A percentile compares a stretch with the other conserved stretches of the same genome.
Conservation (phyloP, 35 echinoderm and acorn worm genomes). For the Amphiura filiformis region DNA sequence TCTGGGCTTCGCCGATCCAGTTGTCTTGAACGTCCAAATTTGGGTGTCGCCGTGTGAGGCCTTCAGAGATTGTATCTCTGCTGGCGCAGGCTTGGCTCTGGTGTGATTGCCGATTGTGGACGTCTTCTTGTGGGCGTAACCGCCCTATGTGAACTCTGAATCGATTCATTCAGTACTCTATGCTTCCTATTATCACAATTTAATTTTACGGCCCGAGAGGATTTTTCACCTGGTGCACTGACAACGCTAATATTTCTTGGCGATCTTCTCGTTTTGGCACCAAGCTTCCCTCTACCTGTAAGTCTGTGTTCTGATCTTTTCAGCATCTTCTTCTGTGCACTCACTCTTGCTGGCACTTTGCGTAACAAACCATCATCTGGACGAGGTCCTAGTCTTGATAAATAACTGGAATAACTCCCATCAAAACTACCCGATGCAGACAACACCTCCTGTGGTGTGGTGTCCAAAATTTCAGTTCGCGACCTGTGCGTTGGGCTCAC, state of each 20-base stretch:
- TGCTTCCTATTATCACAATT: background rate
- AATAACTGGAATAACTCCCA: background rate
- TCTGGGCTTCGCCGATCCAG: background rate
- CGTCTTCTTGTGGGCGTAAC: background rate
- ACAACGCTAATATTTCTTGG: background rate
- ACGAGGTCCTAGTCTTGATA: background rate
- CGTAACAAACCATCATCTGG: background rate
- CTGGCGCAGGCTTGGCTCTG: background rate
- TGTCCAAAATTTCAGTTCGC: background rate
- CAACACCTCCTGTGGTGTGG: background rate
- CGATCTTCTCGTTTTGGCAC: background rate
- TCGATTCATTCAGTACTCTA: background rate
- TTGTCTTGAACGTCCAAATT: background rate
- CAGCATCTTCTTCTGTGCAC: background rate
- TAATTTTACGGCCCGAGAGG: background rate
- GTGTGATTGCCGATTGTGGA: background rate
- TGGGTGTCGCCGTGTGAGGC: background rate
- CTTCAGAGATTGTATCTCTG: background rate
- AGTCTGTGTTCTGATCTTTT: background rate
- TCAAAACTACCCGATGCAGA: background rate
- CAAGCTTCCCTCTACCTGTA: background rate
- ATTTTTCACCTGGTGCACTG: background rate
- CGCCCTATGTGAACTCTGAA: background rate
- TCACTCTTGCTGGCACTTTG: background rate
- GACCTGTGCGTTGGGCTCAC: background rate